Evolutionary conservation across 2,888 invertebrate species (phyloP), one percentile per base, ranked within the genome.

Genomic region (Rotaria socialis): DNA sequence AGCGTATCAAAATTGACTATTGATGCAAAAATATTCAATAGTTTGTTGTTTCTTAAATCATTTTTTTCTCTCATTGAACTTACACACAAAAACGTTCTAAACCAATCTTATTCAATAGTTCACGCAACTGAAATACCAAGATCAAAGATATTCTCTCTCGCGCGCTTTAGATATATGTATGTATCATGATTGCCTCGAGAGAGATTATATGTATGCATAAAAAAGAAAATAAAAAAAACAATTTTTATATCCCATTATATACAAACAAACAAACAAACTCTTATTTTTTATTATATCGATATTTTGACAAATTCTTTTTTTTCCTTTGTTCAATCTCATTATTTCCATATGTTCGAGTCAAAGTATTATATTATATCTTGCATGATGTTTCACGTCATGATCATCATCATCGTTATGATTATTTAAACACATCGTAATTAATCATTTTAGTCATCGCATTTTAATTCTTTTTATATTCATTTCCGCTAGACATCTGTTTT

Each of bases 71-170:
- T 35, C 24, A 27, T 4, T 16, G 16, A 35, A 41, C 16, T 16
- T 35, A 41, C 3, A 14, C 19, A 67, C 3, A 16, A 67, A 27
- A 35, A 41, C 16, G 67, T 19, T 41, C 27, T 35, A 16, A 67
- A 67, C 14, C 19, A 19, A 67, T 67, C 67, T 67, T 67, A 67
- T 67, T 67, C 41, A 67, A 67, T 67, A 67, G 67, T 67, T 67
- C 67, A 67, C 67, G 35, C 19, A 35, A 16, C n/a, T 67, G 67
- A 27, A 35, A 67, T 35, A 24, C 19, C 16, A 35, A 41, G 19
- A 67, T 67, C 67, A 67, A 67, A 67, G 67, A 67, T 41, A 41
- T 7, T 41, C 4, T 35, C 35, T 35, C 35, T 35, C 35, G 1
- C 35, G 35, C 35, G 35, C 35, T 35, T 35, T 35, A 35, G 1